Evolutionary conservation across 2,113 vertebrate species (phyloP).

Genomic region (Aphelocoma coerulescens): DNA sequence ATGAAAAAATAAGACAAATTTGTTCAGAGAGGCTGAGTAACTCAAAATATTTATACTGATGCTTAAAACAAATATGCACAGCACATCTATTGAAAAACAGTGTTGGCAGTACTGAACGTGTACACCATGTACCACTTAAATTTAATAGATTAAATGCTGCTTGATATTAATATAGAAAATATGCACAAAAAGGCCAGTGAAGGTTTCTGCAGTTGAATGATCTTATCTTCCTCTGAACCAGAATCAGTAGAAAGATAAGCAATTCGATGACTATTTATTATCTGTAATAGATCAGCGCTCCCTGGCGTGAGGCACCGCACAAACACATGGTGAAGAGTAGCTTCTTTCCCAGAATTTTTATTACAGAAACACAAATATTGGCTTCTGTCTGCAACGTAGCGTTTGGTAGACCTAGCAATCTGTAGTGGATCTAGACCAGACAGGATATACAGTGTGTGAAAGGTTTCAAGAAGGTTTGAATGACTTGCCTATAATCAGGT

Average conservation of each 20-base stretch:
- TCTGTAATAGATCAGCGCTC: not conserved
- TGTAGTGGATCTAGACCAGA: not conserved
- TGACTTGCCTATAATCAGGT: not conserved
- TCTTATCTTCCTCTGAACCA: slow-evolving; percentile 9
- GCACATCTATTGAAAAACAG: not conserved
- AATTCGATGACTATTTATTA: not conserved
- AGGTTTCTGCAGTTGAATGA: slow-evolving; percentile 3
- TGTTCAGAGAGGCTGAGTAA: not conserved
- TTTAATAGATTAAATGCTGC: slow-evolving; percentile 20
- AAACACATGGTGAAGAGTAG: not conserved
- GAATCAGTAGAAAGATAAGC: not conserved
- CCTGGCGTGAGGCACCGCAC: not conserved
- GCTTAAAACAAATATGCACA: not conserved
- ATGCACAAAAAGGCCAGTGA: not conserved
- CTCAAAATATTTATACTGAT: not conserved
- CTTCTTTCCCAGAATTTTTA: slow-evolving; percentile 30
- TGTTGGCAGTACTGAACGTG: not conserved
- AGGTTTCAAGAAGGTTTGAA: not conserved
- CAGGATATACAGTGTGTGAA: not conserved
- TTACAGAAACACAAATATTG: not conserved
- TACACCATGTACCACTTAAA: slow-evolving; percentile 3
- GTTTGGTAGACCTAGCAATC: not conserved
- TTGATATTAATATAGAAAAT: slow-evolving; percentile 11
- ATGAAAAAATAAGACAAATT: not conserved
- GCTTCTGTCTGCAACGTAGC: not conserved